These are phyloP conservation scores for Caranx ignobilis DNA, from an alignment of 2,113 vertebrate genomes.

Conservation along the genomic window DNA sequence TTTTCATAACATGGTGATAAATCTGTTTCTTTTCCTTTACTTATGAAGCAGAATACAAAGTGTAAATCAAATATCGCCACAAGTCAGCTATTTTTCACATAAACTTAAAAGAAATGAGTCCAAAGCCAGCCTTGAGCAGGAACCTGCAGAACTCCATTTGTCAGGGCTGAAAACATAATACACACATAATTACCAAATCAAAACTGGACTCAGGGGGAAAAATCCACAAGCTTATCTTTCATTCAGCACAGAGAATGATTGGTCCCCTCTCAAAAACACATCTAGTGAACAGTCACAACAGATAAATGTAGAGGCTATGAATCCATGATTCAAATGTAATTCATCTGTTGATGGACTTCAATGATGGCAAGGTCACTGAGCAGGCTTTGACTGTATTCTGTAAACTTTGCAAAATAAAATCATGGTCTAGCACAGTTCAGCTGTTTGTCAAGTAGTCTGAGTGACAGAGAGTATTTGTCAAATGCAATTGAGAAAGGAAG, in stretches of 20 bases:
- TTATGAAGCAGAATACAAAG: slow-evolving; percentile 41
- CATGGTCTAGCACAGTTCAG: neutral
- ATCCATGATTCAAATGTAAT: slow-evolving; percentile 14
- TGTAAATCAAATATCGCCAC: slow-evolving; percentile 55
- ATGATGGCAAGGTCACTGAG: slow-evolving; percentile 26
- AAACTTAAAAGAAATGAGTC: slow-evolving; percentile 57
- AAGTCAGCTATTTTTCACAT: slow-evolving; percentile 48
- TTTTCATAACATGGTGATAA: slow-evolving; percentile 2
- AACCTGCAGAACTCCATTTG: slow-evolving; percentile 59
- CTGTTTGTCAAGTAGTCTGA: neutral
- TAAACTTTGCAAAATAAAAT: neutral
- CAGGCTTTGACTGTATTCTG: neutral
- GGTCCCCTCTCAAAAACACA: slow-evolving; percentile 27
- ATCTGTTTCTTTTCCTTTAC: slow-evolving; percentile 35
- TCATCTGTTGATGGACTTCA: slow-evolving; percentile 20
- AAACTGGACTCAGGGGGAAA: slow-evolving; percentile 46
- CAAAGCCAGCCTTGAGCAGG: slow-evolving; percentile 56
- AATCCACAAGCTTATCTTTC: slow-evolving; percentile 48
- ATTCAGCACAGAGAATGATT: slow-evolving; percentile 35
- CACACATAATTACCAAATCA: slow-evolving; percentile 70
- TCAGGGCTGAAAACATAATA: slow-evolving; percentile 66
- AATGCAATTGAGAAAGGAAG: neutral
- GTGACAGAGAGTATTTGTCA: neutral
- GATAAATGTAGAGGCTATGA: slow-evolving; percentile 22
- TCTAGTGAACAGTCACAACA: slow-evolving; percentile 7